phyloP scores from a whole-genome alignment of 2,113 vertebrate genomes.

The Tetraodon nigroviridis region DNA sequence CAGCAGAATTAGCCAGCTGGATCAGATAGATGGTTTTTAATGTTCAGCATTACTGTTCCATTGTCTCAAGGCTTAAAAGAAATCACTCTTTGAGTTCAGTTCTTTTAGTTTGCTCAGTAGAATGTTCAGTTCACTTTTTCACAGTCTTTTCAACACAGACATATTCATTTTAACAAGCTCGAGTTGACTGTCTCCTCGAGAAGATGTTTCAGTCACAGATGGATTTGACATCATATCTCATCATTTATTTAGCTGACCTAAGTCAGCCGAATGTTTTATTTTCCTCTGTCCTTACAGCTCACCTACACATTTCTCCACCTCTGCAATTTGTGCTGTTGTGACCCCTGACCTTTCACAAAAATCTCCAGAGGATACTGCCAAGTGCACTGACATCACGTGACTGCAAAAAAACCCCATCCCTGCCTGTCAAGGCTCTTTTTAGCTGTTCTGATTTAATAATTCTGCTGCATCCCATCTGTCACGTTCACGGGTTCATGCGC shows the following conservation, averaged over 20 bases:
- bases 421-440: too few relatives aligned
- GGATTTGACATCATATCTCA: slow-evolving; percentile 17
- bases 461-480: slow-evolving; percentile 12
- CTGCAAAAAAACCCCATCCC: not conserved
- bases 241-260: slow-evolving; percentile 3
- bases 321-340: slow-evolving; percentile 1
- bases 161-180: slow-evolving; percentile 23
- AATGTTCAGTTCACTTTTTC: too few relatives aligned
- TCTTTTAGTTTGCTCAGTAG: too few relatives aligned
- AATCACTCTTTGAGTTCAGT: too few relatives aligned
- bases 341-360: slow-evolving; percentile 5
- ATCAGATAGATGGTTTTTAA: too few relatives aligned
- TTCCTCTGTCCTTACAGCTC: slow-evolving; percentile 10
- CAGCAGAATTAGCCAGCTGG: too few relatives aligned
- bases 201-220: too few relatives aligned
- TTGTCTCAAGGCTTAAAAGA: too few relatives aligned
- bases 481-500: slow-evolving; percentile 23
- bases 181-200: slow-evolving; percentile 1
- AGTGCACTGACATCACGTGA: slow-evolving; percentile 13
- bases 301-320: not conserved
- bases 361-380: not conserved
- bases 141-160: slow-evolving; percentile 43
- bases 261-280: not conserved
- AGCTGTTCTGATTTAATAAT: not conserved
- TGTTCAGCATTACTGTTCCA: too few relatives aligned